Conservation (phyloP, 2,888 invertebrate species). For the Temnothorax ravouxi region DNA sequence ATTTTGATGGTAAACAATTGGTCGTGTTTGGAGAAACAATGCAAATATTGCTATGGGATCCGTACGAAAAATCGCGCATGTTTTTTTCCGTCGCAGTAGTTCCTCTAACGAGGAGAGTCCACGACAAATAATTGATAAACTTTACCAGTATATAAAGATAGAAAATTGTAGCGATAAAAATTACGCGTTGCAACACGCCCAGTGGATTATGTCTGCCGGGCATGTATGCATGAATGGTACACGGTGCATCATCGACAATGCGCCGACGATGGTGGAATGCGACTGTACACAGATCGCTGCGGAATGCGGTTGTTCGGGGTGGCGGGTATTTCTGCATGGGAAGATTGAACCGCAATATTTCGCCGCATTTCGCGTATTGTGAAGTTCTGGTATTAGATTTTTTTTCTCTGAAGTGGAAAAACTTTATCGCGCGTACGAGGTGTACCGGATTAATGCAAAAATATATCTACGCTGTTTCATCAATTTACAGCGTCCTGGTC, state of each 20-base stretch:
- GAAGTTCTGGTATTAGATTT: conserved; percentile 47
- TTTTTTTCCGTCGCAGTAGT: not conserved
- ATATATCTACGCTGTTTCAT: not conserved
- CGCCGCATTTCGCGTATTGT: conserved; percentile 16
- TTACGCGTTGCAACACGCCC: conserved; percentile 31
- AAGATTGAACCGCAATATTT: conserved; percentile 40
- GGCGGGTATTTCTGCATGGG: conserved; percentile 40
- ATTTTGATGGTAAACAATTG: conserved; percentile 12
- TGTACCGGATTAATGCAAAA: not conserved
- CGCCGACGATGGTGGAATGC: conserved; percentile 63
- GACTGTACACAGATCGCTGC: conserved; percentile 62
- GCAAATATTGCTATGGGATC: conserved; percentile 12
- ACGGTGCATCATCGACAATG: conserved; percentile 65
- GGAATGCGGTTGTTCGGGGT: conserved; percentile 67
- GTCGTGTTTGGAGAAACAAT: conserved; percentile 9
- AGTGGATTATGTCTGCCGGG: conserved; percentile 53
- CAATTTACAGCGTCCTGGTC: not conserved
- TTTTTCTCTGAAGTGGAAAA: conserved; percentile 33
- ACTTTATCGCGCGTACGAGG: conserved; percentile 44
- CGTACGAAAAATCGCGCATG: not conserved
- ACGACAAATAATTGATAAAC: conserved; percentile 24
- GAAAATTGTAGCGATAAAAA: conserved; percentile 37
- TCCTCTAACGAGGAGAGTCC: not conserved
- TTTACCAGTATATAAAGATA: not conserved
- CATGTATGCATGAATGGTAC: conserved; percentile 37